Percentiles rank a stretch among this genome's conserved stretches.
Evolutionary conservation across 2,113 vertebrate genomes (phyloP).

Genomic region (Bos taurus): DNA sequence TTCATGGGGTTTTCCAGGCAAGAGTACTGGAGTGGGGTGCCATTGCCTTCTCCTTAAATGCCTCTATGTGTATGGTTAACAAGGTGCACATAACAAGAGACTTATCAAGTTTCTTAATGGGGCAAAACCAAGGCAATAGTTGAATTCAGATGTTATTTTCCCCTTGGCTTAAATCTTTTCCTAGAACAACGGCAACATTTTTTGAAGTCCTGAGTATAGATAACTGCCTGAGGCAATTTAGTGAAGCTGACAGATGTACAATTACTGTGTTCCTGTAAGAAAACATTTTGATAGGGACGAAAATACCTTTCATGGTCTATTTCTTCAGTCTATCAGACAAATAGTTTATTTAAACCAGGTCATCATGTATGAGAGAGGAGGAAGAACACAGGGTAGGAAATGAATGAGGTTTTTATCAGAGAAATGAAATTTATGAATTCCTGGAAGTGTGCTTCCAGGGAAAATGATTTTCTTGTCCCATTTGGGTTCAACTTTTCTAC

Average conservation of each 20-base stretch:
- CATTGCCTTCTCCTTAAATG: background rate
- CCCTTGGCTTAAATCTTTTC: background rate
- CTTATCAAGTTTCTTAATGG: background rate
- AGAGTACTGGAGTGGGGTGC: too few species aligned
- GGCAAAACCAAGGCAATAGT: background rate
- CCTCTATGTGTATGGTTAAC: background rate
- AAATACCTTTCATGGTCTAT: conserved; percentile 37
- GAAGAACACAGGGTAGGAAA: background rate
- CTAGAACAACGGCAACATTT: background rate
- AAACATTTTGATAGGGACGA: conserved; percentile 43
- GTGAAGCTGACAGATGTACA: conserved; percentile 13
- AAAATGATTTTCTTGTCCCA: conserved; percentile 13
- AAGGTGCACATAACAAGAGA: background rate
- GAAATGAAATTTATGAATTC: background rate
- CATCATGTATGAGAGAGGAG: background rate
- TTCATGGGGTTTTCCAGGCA: too few species aligned
- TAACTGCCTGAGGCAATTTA: conserved; percentile 15
- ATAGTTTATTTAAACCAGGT: conserved; percentile 54
- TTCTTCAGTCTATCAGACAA: conserved; percentile 22
- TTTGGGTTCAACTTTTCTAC: background rate
- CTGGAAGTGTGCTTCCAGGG: background rate
- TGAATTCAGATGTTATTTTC: background rate
- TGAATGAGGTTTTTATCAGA: conserved; percentile 11
- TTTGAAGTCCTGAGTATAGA: background rate
- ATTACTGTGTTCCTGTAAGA: background rate